phyloP scores from a whole-genome alignment of 2,113 vertebrate species.

The Microtus ochrogaster region DNA sequence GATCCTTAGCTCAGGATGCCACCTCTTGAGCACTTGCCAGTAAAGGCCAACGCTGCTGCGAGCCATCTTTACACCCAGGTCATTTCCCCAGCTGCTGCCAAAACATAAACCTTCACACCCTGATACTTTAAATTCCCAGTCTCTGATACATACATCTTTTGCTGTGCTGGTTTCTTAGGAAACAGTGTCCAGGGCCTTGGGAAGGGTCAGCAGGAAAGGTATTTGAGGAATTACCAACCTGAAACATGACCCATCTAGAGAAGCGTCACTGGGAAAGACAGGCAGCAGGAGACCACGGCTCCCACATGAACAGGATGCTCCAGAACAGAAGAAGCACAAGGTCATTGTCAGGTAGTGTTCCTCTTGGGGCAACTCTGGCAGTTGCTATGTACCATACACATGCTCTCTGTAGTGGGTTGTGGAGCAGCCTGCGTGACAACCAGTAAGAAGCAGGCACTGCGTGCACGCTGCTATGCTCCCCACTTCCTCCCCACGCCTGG shows the following conservation, averaged over 20 bases:
- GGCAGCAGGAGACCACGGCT: not conserved
- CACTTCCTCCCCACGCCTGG: not conserved
- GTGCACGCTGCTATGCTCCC: rapidly evolving
- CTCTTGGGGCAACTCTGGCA: not conserved
- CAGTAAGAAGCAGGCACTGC: rapidly evolving
- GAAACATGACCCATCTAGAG: not conserved
- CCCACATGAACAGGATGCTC: not conserved
- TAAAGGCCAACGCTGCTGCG: not conserved
- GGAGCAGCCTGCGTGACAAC: rapidly evolving
- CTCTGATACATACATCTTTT: not conserved
- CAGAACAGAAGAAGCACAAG: not conserved
- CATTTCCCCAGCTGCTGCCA: not conserved
- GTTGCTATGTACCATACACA: not conserved
- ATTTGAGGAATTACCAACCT: not conserved
- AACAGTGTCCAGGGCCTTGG: not conserved
- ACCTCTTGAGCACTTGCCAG: too few relatives aligned
- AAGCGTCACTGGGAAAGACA: not conserved
- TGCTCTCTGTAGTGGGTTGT: rapidly evolving
- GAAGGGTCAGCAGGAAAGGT: not conserved
- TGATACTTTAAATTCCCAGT: not conserved
- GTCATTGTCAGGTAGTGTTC: rapidly evolving
- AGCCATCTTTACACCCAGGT: not conserved
- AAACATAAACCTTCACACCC: not conserved
- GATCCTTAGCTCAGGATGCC: not conserved
- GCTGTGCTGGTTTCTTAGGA: not conserved